Percentiles rank a stretch among this genome's conserved stretches.
Evolutionary conservation across 2,797 vertebrate genomes (phyloP).

Genomic region (Sebastes baramenuke): DNA sequence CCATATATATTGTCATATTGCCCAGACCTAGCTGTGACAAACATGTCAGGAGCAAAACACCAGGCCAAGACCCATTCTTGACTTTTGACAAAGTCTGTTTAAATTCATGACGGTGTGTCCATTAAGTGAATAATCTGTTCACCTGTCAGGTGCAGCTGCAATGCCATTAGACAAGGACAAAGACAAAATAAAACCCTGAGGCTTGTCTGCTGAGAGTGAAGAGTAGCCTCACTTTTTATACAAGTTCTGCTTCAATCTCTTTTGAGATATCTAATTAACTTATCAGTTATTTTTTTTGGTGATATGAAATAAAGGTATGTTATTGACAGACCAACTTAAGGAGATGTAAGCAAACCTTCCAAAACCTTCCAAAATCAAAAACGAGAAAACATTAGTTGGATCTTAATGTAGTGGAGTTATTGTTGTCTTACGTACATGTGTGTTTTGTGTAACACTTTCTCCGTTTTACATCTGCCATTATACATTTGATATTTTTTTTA

Average conservation of each 20-base stretch:
- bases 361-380: not conserved
- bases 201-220: not conserved
- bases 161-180: constrained; percentile 12
- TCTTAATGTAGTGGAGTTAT: not conserved
- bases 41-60: not conserved
- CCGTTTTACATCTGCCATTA: not conserved
- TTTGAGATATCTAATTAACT: not conserved
- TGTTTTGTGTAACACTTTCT: not conserved
- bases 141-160: constrained; percentile 17
- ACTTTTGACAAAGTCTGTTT: constrained; percentile 13
- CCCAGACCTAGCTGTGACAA: not conserved
- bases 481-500: not conserved
- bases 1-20: no score
- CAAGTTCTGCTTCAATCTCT: not conserved
- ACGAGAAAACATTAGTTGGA: not conserved
- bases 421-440: not conserved
- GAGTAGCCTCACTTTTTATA: not conserved
- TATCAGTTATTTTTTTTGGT: not conserved
- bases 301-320: not conserved
- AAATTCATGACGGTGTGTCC: constrained; percentile 11
- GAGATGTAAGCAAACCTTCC: not conserved
- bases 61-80: not conserved
- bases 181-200: constrained; percentile 13
- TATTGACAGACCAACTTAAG: not conserved
- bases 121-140: constrained; percentile 22